These are phyloP conservation scores for Thunnus maccoyii DNA, from an alignment of 2,113 vertebrate genomes.

Conservation along the genomic window DNA sequence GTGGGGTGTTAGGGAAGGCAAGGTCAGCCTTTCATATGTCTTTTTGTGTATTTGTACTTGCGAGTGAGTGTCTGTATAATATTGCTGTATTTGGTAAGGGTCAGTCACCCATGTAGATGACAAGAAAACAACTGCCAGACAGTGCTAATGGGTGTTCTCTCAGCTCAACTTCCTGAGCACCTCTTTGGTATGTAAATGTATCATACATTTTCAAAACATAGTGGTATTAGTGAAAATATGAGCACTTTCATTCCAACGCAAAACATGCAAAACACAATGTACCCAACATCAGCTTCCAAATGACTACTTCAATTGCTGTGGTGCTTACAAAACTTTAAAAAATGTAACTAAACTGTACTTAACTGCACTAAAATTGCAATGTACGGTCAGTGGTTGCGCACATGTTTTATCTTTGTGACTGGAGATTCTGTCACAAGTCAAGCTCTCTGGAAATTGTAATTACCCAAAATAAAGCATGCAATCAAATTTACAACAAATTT, in stretches of 20 bases:
- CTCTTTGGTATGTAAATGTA: constrained; percentile 41
- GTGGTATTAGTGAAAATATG: constrained; percentile 4
- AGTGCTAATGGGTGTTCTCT: constrained; percentile 62
- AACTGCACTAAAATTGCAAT: constrained; percentile 10
- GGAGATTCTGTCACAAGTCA: constrained; percentile 19
- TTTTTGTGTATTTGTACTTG: constrained; percentile 55
- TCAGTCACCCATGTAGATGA: constrained; percentile 45
- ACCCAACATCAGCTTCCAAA: constrained; percentile 5
- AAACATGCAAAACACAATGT: background rate
- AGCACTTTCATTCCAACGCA: constrained; percentile 6
- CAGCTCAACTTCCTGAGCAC: constrained; percentile 28
- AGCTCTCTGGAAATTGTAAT: constrained; percentile 29
- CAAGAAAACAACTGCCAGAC: constrained; percentile 45
- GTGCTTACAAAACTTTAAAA: background rate
- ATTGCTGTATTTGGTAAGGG: constrained; percentile 33
- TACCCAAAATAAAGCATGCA: constrained; percentile 28
- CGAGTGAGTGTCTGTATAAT: constrained; percentile 33
- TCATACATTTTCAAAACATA: constrained; percentile 6
- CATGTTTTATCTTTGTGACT: constrained; percentile 29
- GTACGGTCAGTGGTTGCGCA: constrained; percentile 14
- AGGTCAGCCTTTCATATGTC: constrained; percentile 54
- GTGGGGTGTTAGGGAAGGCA: constrained; percentile 48
- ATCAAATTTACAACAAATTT: constrained; percentile 19
- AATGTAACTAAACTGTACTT: constrained; percentile 7
- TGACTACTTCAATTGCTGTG: background rate